Conservation (phyloP, 2,888 invertebrate genomes). For the Lymantria dispar region DNA sequence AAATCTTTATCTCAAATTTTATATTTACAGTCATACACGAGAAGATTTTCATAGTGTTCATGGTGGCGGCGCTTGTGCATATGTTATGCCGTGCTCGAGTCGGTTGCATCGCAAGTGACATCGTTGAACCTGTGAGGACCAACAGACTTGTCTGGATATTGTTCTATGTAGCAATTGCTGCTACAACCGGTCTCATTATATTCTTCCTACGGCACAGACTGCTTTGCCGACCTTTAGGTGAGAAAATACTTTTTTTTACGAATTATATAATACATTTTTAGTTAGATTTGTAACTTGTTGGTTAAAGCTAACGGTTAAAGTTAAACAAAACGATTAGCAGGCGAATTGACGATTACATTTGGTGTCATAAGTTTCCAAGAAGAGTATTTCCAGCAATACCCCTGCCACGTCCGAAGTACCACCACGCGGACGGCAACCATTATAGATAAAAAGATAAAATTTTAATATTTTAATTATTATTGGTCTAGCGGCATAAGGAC, state of each 20-base stretch:
- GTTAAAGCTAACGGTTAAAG: no score
- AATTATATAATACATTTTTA: no score
- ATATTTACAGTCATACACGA: constrained; percentile 91
- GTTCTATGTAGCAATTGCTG: constrained; percentile 88
- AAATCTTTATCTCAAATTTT: constrained; percentile 4
- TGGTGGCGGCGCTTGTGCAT: constrained; percentile 91
- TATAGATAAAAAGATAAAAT: no score
- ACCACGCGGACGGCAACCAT: no score
- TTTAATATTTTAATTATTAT: no score
- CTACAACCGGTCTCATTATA: constrained; percentile 91
- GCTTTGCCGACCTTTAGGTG: constrained; percentile 94
- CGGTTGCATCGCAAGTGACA: constrained; percentile 64
- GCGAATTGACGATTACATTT: no score
- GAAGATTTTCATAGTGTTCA: constrained; percentile 95
- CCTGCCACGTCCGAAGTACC: no score
- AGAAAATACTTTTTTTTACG: constrained; percentile 27
- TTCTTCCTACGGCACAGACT: constrained; percentile 95
- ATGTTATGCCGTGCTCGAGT: constrained; percentile 85
- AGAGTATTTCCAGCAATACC: no score
- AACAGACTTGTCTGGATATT: constrained; percentile 87
- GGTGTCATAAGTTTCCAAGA: no score
- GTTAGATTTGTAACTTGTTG: no score
- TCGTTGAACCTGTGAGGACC: constrained; percentile 80
- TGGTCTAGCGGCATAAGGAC: no score
- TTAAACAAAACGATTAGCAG: no score